A percentile compares a stretch with the other conserved stretches of the same genome.
Evolutionary conservation across 2,888 invertebrate genomes (phyloP).

Genomic region (Troilus luridus): DNA sequence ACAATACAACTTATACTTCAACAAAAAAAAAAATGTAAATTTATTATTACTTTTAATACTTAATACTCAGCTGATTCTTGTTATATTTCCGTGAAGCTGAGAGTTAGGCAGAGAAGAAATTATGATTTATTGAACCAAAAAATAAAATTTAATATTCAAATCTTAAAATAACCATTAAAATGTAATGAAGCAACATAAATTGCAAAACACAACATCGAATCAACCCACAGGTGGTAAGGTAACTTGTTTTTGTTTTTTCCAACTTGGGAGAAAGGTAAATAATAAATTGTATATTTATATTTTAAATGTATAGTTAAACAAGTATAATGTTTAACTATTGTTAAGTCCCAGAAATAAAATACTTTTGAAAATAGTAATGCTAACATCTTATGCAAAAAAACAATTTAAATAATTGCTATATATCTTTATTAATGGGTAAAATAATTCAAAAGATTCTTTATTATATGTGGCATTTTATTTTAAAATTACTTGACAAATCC

Average conservation of each 20-base stretch:
- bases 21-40: no score
- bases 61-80: no score
- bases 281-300: not conserved
- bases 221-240: slow-evolving; percentile 24
- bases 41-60: no score
- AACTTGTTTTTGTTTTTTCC: not conserved
- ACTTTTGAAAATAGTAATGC: not conserved
- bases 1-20: no score
- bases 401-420: not conserved
- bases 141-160: no score
- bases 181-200: not conserved
- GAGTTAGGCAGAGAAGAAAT: not conserved
- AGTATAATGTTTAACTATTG: not conserved
- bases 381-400: not conserved
- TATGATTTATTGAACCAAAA: not conserved
- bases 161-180: not conserved
- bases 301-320: not conserved
- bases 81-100: not conserved
- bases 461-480: not conserved
- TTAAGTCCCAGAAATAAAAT: not conserved
- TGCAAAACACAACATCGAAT: slow-evolving; percentile 32
- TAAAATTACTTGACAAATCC: no score
- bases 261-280: not conserved
- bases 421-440: not conserved
- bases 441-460: not conserved